These are phyloP conservation scores for Musca domestica DNA, from an alignment of 1,140 invertebrate species.

Conservation along the genomic window DNA sequence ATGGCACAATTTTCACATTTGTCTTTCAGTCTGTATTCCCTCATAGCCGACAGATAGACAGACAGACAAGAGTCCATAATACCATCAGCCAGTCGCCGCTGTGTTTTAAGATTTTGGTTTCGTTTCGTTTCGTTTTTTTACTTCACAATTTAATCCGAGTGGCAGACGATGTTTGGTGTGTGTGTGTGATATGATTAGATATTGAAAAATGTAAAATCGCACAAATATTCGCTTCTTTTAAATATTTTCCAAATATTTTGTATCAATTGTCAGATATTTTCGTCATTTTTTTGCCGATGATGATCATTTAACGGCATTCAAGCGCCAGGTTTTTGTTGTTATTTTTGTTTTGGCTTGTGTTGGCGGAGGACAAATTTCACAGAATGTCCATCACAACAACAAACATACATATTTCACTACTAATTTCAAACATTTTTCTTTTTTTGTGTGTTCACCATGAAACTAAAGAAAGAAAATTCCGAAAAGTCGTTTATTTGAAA, in stretches of 20 bases:
- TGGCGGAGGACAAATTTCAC: no score
- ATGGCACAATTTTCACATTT: no score
- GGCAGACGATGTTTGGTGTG: neutral
- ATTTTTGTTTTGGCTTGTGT: neutral
- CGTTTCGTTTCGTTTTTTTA: neutral
- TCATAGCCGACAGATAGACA: neutral
- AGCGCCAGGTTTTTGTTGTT: neutral
- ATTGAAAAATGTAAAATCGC: no score
- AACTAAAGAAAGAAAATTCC: neutral
- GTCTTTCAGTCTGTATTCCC: no score
- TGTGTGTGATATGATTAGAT: neutral
- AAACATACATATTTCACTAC: neutral
- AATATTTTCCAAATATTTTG: constrained; percentile 22
- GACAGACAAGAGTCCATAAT: constrained; percentile 6
- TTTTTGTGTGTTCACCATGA: neutral
- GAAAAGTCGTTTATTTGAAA: neutral
- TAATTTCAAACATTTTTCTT: neutral
- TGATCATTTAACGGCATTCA: neutral
- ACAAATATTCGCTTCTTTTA: neutral
- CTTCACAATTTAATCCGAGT: no score
- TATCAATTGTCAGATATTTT: constrained; percentile 11
- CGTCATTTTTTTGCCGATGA: neutral
- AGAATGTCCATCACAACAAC: neutral
- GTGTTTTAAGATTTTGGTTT: neutral
- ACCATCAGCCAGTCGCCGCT: neutral